Evolutionary conservation across 2,113 vertebrate species (phyloP).

Genomic region (Gymnorhina tibicen): DNA sequence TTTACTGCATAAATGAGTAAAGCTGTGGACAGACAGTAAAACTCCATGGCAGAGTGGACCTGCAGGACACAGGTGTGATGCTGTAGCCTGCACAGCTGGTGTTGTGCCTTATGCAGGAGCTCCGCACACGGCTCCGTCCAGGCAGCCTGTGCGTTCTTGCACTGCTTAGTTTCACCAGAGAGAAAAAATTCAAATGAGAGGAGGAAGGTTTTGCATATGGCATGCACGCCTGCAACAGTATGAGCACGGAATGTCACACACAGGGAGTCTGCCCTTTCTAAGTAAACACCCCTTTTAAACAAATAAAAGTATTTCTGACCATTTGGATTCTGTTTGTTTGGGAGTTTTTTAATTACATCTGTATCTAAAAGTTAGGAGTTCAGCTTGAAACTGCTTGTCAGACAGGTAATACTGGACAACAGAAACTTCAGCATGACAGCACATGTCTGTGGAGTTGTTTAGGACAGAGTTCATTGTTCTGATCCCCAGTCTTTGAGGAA

Average conservation of each 20-base stretch:
- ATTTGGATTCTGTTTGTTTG: background rate
- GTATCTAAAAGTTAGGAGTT: background rate
- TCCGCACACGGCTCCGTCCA: rapidly evolving
- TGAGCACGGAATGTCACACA: background rate
- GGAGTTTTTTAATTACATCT: background rate
- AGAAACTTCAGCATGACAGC: background rate
- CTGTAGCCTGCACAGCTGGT: background rate
- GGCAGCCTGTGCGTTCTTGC: rapidly evolving
- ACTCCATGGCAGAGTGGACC: background rate
- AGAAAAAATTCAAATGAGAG: background rate
- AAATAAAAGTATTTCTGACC: background rate
- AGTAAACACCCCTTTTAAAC: background rate
- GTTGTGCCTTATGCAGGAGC: background rate
- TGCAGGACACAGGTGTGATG: background rate
- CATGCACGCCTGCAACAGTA: background rate
- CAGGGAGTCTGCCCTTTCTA: background rate
- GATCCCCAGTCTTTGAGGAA: background rate
- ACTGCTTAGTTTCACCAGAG: background rate
- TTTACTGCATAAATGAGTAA: background rate
- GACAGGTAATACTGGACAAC: background rate
- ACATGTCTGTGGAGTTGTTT: background rate
- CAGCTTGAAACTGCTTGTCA: background rate
- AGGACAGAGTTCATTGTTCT: background rate
- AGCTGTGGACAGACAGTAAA: background rate
- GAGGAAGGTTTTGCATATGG: background rate